Conservation (phyloP, 2,113 vertebrate species). For the Cepphus grylle region DNA sequence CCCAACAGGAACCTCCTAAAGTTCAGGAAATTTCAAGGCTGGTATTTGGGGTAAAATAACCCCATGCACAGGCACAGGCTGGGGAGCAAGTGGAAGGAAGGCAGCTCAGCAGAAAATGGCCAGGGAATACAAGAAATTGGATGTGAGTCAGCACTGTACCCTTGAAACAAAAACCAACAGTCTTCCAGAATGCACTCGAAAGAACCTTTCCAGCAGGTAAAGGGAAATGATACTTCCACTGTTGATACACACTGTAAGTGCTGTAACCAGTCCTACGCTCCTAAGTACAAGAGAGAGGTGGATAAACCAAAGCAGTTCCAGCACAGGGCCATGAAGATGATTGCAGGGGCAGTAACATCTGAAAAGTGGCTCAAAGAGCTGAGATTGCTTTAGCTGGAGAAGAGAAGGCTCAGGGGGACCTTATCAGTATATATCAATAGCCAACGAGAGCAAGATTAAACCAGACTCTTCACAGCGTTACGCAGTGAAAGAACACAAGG, state of each 20-base stretch:
- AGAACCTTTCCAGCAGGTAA: neutral
- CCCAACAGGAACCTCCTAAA: neutral
- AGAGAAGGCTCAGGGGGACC: neutral
- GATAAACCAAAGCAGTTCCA: neutral
- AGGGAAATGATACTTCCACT: neutral
- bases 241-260: fast-evolving
- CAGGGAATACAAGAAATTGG: neutral
- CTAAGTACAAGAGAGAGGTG: neutral
- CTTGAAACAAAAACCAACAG: neutral
- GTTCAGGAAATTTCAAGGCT: neutral
- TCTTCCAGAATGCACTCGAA: neutral
- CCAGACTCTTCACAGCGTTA: neutral
- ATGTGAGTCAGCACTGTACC: neutral
- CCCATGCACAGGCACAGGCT: neutral
- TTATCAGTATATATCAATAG: neutral
- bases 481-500: neutral
- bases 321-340: neutral
- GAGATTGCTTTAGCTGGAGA: neutral
- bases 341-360: neutral
- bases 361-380: neutral
- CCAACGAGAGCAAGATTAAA: neutral
- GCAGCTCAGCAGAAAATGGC: neutral
- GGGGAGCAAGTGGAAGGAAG: neutral
- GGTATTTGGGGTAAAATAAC: neutral
- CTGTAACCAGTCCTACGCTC: neutral